Evolutionary conservation across 2,113 vertebrate genomes (phyloP), one percentile per base, ranked within the genome.

Genomic region (Brachypteracias leptosomus): DNA sequence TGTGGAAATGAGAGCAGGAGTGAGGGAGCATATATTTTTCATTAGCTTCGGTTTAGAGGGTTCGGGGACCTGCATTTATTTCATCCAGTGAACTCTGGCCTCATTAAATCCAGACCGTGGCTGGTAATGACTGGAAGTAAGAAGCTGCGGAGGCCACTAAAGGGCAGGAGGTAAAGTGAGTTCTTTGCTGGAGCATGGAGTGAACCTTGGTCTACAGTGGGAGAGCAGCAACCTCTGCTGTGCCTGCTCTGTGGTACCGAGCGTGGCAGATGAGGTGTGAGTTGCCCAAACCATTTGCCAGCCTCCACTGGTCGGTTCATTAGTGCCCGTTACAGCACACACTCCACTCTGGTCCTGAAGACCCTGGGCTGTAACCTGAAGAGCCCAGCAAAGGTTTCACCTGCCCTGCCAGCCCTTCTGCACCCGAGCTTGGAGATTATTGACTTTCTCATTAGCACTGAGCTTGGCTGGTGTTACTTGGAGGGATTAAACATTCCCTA

Each of bases 21-120:
- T 79, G 92, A 95, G 94, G 92, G 94, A 94, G 88, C 95, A 97
- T 96, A 87, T 96, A 98, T 97, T 97, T 97, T 98, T 98, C 95
- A 97, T 97, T 96, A 97, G 88, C 94, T 97, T 97, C 95, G 91
- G 91, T 95, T 97, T 94, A 94, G 84, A 97, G 51, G 61, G 95
- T 95, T 94, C 7, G 3, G 90, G 84, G 72, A 96, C 75, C 94
- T 84, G 89, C 93, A 91, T 97, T 97, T 89, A 94, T 97, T 97
- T 93, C 85, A 85, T 93, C 80, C 51, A 29, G 54, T 20, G 36
- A 91, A 73, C 77, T 96, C 44, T 62, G 92, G 79, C 92, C 93
- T 94, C 85, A 93, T 93, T 90, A 96, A 95, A 97, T 85, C 66
- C 82, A 92, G 86, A 91, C 81, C 12, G 44, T 47, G 85, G 40